Base-by-base conservation (phyloP, 2,888 invertebrate species). In the Lottia gigantea region DNA sequence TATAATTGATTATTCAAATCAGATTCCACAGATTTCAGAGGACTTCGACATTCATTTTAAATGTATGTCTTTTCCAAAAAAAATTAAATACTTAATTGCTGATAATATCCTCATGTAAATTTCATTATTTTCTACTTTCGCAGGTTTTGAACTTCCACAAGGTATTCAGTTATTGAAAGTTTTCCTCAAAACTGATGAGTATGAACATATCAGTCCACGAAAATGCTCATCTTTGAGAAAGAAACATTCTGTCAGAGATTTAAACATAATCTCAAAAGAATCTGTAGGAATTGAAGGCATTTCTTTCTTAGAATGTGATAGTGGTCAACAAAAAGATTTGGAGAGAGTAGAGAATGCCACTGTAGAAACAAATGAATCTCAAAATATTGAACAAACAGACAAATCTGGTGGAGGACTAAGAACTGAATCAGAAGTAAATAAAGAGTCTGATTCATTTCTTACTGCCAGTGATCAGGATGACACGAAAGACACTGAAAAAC, bases 141-240 rank as follows among this genome's bases (percentile, higher is more conserved):
- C 90, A 73, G 91, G 92, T 76, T 94, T 93, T 78, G 93, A 94
- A 66, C 88, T 95, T 70, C 95, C 95, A 0, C 89, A 93, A 23
- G 95, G 95, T 0, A 94, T 95, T 0, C 94, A 95, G 85, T 91
- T 96, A 73, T 89, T 96, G 47, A 92, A 92, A 40, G 93, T 95
- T 0, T 95, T 94, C 83, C 91, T 96, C 45, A 91, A 92, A 0
- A 91, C 90, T 73, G 90, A 91, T 70, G 92, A 93, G 75, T 74
- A 77, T 64, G 31, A 65, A 2, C 19, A 63, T 16, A 47, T 63
- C 8, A 19, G 49, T 46, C 23, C 19, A n/a, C 61, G 62, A 23
- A 47, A 49, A 65, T 23, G 23, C 15, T 12, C 49, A 25, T 26
- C n/a, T 11, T 19, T 46, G 65, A 49, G 45, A 16, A 66, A 25